Evolutionary conservation across 2,888 invertebrate species (phyloP), one percentile per base, ranked within the genome.

Genomic region (Hypomecis punctinalis): DNA sequence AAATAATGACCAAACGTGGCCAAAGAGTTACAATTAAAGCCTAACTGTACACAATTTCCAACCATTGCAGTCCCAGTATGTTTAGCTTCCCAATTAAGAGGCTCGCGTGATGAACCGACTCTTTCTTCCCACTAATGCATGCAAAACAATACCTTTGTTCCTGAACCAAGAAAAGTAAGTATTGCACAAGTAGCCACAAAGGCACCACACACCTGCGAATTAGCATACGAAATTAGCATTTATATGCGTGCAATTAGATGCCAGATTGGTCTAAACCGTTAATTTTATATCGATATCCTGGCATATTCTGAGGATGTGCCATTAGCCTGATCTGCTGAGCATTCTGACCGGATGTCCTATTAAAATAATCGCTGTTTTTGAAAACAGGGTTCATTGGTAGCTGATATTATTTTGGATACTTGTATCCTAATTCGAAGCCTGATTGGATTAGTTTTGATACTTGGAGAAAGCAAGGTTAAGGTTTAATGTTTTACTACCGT

Each of bases 281-380:
- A 63, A 67, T 71, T 72, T 70, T 39, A 59, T 47, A 46, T 64
- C 66, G 65, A 60, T 52, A 55, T 63, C 59, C 57, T 45, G 9
- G 9, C 83, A 89, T 90, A 89, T 83, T 88, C 84, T 87, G 88
- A 89, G 70, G 68, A 70, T 70, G 70, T 68, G 78, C 73, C 77
- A 80, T 80, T 84, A 83, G 74, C 55, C 70, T 69, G 77, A 78
- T 80, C 76, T 77, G 72, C 70, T 52, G 36, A 73, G 67, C 77
- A 78, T 81, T 80, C 75, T 57, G 71, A 82, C 89, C 88, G 89
- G 90, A 90, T 89, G 88, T 90, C 83, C 87, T 89, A 91, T 91
- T 92, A 91, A 90, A 91, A 88, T 91, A 91, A 91, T 91, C 79
- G 85, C 75, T 79, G 84, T 84, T 84, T 88, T 90, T 89, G 90